Evolutionary conservation across 1,140 invertebrate species (phyloP), one percentile per base, ranked within the genome.

Genomic region (Drosophila watanabei): DNA sequence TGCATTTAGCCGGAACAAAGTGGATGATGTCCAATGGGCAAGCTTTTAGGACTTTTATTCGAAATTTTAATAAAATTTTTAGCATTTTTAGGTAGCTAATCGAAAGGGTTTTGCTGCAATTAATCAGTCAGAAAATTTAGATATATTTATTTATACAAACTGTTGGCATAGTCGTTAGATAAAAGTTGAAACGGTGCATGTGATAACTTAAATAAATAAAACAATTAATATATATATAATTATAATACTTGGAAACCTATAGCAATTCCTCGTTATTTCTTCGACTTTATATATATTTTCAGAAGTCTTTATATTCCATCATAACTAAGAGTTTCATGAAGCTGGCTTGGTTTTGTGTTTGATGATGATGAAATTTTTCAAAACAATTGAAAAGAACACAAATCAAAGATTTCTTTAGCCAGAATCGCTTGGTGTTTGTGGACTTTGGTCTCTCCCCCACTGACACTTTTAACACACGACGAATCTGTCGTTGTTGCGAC

Each of bases 1-100:
- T 35, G 70, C 59, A 60, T 62, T 82, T 51, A 64, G 63, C 33
- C 63, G 56, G 56, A 82, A 82, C 62, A 58, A 60, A 58, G 54
- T 32, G 63, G 32, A 68, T 68, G 24, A 66, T 71, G 20, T 20
- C 32, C 33, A 58, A 35, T 13, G 13, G 13, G 46, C 4, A 11
- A 4, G 1, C 9, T 14, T 24, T 48, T 64, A n/a, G 18, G 33
- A 20, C 8, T 14, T 30, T 30, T 18, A 13, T 30, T n/a, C 13
- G 9, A 57, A 18, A n/a, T 16, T 7, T 11, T 24, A 24, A 18
- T 9, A 4, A 18, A 2, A 18, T 9, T 43, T 43, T 4, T 4
- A 9, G 13, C 30, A 46, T 61, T 60, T 43, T 24, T 33, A 13
- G 14, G 24, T 45, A 0, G 14, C 32, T 37, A 35, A 35, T 16